A percentile compares a stretch with the other conserved stretches of the same genome.
Conservation (phyloP, 2,797 vertebrate species). For the Coracias cyanogaster region DNA sequence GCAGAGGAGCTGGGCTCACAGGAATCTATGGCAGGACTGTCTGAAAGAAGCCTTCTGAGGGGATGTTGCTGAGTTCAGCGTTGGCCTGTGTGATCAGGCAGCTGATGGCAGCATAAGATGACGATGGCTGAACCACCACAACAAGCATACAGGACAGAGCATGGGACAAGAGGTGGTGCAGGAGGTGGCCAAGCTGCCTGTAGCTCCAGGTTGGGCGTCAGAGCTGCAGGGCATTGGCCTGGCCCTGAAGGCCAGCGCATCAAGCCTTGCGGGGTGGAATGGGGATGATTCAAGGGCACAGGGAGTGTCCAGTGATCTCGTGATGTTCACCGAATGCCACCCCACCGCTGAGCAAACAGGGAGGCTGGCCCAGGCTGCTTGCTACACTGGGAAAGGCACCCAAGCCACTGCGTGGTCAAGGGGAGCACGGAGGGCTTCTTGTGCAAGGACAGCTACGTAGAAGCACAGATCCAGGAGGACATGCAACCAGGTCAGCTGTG, state of each 20-base stretch:
- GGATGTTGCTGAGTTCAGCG: too few relatives aligned
- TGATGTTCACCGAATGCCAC: not conserved
- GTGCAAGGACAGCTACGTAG: constrained; percentile 13
- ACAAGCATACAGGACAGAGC: fast-evolving
- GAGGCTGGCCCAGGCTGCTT: not conserved
- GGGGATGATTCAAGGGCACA: not conserved
- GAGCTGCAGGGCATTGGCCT: not conserved
- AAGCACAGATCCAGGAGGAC: not conserved
- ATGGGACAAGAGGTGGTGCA: not conserved
- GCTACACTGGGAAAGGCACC: not conserved
- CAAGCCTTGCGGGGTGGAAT: fast-evolving
- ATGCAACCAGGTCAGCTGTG: fast-evolving
- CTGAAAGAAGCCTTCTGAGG: too few relatives aligned
- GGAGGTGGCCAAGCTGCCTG: not conserved
- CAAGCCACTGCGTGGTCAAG: not conserved
- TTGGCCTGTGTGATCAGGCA: too few relatives aligned
- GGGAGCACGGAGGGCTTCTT: not conserved
- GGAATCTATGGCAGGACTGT: too few relatives aligned
- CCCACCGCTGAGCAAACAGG: not conserved
- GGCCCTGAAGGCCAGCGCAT: not conserved
- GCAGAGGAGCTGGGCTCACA: too few relatives aligned
- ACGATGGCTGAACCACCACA: too few relatives aligned
- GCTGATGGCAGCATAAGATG: too few relatives aligned
- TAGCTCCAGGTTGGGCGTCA: not conserved
- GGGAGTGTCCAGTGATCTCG: not conserved